Percentiles rank a stretch among this genome's conserved stretches.
These are phyloP conservation scores for Morinoia aosen DNA, from an alignment of 2,888 invertebrate genomes.

Conservation along the genomic window DNA sequence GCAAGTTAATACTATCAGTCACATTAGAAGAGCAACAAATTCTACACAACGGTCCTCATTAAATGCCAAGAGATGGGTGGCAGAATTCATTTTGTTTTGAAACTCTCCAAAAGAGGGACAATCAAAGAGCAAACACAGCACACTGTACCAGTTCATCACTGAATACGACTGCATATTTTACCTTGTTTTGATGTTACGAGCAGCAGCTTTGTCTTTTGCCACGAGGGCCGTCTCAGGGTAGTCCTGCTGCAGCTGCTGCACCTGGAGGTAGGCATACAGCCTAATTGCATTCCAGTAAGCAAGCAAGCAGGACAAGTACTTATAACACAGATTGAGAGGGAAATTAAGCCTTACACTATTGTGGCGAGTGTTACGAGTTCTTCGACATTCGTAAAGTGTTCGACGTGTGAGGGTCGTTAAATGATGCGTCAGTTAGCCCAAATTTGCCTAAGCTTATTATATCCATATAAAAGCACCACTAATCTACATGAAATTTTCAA, in stretches of 20 bases:
- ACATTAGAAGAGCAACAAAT: not conserved
- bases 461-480: too few relatives aligned
- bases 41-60: not conserved
- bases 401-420: too few relatives aligned
- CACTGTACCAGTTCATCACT: not conserved
- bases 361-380: too few relatives aligned
- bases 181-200: conserved; percentile 82
- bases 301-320: not conserved
- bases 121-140: not conserved
- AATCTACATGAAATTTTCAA: too few relatives aligned
- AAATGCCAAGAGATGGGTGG: not conserved
- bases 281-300: not conserved
- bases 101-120: not conserved
- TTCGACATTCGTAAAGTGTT: too few relatives aligned
- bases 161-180: conserved; percentile 69
- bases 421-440: too few relatives aligned
- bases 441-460: too few relatives aligned
- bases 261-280: conserved; percentile 68
- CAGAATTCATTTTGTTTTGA: not conserved
- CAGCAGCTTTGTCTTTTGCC: conserved; percentile 77
- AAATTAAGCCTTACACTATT: too few relatives aligned
- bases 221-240: conserved; percentile 77
- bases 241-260: conserved; percentile 72
- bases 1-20: too few relatives aligned
- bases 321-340: too few relatives aligned